Conservation (phyloP, 1,140 invertebrate species). For the Zeugodacus cucurbitae region DNA sequence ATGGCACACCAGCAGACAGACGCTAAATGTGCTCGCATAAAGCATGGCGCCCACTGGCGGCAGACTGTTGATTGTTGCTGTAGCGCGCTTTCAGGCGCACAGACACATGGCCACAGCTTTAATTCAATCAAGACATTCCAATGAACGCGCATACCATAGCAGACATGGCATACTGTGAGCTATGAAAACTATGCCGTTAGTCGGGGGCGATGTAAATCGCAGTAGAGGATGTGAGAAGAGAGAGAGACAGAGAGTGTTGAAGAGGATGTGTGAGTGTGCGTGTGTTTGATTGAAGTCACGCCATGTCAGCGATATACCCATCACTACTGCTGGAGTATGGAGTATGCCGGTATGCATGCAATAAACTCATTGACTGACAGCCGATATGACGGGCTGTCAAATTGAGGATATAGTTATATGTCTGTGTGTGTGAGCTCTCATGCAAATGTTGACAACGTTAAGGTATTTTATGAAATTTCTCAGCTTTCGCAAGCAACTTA, state of each 20-base stretch:
- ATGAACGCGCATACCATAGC: background rate
- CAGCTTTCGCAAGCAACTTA: background rate
- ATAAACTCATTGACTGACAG: background rate
- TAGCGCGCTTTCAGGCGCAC: background rate
- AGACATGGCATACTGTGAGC: background rate
- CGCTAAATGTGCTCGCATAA: background rate
- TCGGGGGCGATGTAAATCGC: background rate
- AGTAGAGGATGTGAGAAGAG: background rate
- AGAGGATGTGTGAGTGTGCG: background rate
- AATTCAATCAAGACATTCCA: constrained; percentile 36
- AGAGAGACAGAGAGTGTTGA: background rate
- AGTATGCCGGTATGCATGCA: background rate
- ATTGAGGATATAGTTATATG: background rate
- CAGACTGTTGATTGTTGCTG: background rate
- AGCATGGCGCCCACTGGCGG: background rate
- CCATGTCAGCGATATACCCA: background rate
- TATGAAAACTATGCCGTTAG: background rate
- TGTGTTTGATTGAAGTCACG: background rate
- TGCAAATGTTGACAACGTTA: background rate
- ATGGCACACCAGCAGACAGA: background rate
- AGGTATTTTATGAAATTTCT: background rate
- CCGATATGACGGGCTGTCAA: background rate
- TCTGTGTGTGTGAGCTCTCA: background rate
- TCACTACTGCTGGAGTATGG: background rate
- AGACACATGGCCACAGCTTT: background rate